These are phyloP conservation scores for Mus musculus DNA, from an alignment of 2,113 vertebrate genomes.

Conservation along the genomic window DNA sequence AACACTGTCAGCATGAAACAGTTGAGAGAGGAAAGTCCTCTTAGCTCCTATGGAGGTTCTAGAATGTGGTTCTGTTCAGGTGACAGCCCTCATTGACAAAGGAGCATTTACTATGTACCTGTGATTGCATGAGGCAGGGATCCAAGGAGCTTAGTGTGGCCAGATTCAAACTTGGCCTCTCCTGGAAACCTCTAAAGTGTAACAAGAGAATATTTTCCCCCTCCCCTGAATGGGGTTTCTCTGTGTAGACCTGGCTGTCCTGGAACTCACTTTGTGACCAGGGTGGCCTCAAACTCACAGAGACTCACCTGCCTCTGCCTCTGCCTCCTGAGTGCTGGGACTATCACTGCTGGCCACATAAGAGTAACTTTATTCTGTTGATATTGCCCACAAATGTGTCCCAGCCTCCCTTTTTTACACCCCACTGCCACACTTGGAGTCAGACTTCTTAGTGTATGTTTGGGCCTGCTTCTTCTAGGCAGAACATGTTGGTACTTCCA, in stretches of 20 bases:
- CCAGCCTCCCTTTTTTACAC: neutral
- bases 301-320: neutral
- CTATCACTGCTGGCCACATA: neutral
- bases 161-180: neutral
- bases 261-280: neutral
- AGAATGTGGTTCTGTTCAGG: neutral
- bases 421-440: neutral
- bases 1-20: neutral
- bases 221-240: neutral
- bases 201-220: neutral
- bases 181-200: neutral
- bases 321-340: neutral
- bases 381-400: too few species aligned
- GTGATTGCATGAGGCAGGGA: neutral
- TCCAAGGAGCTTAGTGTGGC: neutral
- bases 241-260: neutral
- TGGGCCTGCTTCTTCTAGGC: neutral
- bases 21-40: neutral
- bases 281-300: neutral
- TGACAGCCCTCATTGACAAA: neutral
- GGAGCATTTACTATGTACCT: neutral
- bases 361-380: neutral
- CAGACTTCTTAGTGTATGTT: neutral
- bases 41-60: neutral
- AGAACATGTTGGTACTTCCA: neutral